Base-by-base conservation (phyloP, 2,888 invertebrate genomes). In the Lasioglossum malachurum region DNA sequence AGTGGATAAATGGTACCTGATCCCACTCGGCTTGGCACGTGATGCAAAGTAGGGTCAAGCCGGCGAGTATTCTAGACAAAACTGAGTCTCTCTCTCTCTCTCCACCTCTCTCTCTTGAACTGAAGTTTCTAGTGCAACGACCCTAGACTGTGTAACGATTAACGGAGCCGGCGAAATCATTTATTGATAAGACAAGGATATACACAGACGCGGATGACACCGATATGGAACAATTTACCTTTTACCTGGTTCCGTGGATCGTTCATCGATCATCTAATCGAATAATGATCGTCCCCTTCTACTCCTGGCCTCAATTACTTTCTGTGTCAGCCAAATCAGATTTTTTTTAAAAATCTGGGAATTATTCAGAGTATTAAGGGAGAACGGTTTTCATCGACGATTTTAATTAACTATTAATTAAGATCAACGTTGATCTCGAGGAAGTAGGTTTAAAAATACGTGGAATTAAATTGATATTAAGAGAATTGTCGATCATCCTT, bases 1-100 rank as follows among this genome's bases (percentile, higher is more conserved):
- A 89, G 86, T 86, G 87, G 87, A 91, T 91, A 89, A 91, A 88
- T 89, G 89, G 82, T 90, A 91, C 82, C 88, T 84, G 87, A 91
- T 91, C 87, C 87, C 84, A 84, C 76, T 88, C 82, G 83, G 71
- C 83, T 72, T 78, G 79, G 84, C 87, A 81, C 82, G 86, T 84
- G 90, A 87, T 90, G 90, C 84, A 90, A 89, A 90, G 78, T 86
- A 86, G 90, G 89, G 86, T 90, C 89, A 88, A 90, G 88, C 75
- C 88, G 86, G 78, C 75, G 73, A 23, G 78, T 64, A 84, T 67
- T 85, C 86, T 83, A 82, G 86, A 86, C 86, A 81, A 90, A 89
- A 85, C 87, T 90, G 79, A 83, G 44, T 53, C 73, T 38, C 35
- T 27, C 60, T 60, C 57, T 49, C 53, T 23, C n/a, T 10, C 23